Conservation (phyloP, 2,113 vertebrate genomes). For the Amphilophus citrinellus region DNA sequence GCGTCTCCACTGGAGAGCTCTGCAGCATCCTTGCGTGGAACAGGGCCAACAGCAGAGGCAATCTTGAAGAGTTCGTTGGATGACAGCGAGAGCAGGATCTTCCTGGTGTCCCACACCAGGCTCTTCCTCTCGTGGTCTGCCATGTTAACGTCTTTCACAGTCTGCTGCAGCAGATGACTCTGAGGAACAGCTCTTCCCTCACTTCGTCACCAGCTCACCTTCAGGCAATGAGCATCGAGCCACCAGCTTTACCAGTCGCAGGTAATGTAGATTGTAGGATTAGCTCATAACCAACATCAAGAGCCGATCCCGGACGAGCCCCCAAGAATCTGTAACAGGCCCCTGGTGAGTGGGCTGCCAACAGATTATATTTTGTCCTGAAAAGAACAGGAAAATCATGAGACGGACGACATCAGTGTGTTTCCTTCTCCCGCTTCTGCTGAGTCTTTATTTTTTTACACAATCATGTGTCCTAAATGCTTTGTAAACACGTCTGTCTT, state of each 20-base stretch:
- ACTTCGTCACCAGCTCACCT: neutral
- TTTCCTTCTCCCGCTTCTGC: too few species aligned
- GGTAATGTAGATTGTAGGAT: too few species aligned
- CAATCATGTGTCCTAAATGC: too few species aligned
- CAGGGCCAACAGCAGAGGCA: neutral
- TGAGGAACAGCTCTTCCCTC: neutral
- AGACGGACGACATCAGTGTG: too few species aligned
- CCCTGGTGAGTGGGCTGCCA: neutral
- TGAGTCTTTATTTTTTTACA: too few species aligned
- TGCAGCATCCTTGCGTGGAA: neutral
- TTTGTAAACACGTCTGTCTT: too few species aligned
- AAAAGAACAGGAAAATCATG: neutral
- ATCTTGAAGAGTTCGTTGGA: neutral
- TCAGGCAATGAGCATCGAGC: rapidly evolving
- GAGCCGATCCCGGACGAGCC: neutral
- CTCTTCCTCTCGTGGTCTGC: neutral
- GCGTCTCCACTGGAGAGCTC: neutral
- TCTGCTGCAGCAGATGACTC: neutral
- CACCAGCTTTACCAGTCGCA: neutral
- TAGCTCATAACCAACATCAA: neutral
- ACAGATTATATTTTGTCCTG: neutral
- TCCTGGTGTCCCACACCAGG: too few species aligned
- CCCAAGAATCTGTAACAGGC: rapidly evolving
- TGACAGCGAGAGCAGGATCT: neutral
- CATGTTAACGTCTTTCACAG: neutral